Conservation (phyloP, 2,888 invertebrate genomes). For the Eupithecia tripunctaria region DNA sequence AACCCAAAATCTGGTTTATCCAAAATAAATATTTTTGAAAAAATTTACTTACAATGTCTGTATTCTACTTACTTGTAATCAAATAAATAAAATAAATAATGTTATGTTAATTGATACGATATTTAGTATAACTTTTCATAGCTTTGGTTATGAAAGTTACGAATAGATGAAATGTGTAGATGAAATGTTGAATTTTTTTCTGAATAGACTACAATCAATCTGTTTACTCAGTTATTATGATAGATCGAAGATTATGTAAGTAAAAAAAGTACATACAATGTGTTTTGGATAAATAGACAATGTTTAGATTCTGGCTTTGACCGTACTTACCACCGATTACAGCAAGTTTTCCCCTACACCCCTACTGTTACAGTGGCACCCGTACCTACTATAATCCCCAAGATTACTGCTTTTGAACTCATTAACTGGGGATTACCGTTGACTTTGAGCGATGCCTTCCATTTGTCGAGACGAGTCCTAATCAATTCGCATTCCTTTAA, state of each 20-base stretch:
- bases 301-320: not conserved
- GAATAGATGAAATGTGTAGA: too few species aligned
- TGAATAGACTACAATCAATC: too few species aligned
- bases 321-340: slow-evolving; percentile 2
- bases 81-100: too few species aligned
- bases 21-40: too few species aligned
- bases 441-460: slow-evolving; percentile 77
- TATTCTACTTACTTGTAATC: too few species aligned
- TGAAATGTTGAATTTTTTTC: too few species aligned
- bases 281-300: not conserved
- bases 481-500: slow-evolving; percentile 58
- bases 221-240: too few species aligned
- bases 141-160: too few species aligned
- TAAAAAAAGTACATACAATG: not conserved
- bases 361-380: slow-evolving; percentile 14
- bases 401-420: slow-evolving; percentile 78
- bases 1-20: too few species aligned
- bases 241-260: not conserved
- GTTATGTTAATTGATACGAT: too few species aligned
- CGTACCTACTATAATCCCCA: slow-evolving; percentile 51
- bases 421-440: slow-evolving; percentile 76
- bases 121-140: too few species aligned
- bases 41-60: too few species aligned
- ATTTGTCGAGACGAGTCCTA: slow-evolving; percentile 61
- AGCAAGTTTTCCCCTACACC: slow-evolving; percentile 1